These are phyloP conservation scores for Frieseomelitta varia DNA, from an alignment of 1,140 invertebrate genomes.

Conservation along the genomic window DNA sequence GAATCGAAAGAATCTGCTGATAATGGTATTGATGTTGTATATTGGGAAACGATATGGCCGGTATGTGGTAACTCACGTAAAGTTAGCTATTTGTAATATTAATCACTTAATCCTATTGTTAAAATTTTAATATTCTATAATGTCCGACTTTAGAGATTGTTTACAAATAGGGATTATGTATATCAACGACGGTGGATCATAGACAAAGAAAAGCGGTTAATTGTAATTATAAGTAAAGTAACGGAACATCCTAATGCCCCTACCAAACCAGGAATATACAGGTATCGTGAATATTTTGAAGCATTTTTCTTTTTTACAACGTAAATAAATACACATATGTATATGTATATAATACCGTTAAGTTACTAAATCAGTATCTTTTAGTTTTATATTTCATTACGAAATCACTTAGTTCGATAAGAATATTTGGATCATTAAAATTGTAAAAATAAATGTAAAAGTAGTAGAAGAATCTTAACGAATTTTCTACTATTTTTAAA, in stretches of 20 bases:
- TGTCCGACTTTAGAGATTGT: constrained; percentile 85
- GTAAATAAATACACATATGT: background rate
- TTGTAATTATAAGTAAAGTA: constrained; percentile 85
- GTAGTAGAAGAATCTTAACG: background rate
- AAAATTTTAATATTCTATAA: constrained; percentile 20
- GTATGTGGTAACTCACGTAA: constrained; percentile 18
- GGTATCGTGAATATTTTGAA: constrained; percentile 68
- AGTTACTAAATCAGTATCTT: constrained; percentile 12
- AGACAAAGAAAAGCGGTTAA: constrained; percentile 82
- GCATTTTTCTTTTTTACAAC: background rate
- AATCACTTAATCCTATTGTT: background rate
- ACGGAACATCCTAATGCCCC: constrained; percentile 85
- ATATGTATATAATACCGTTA: background rate
- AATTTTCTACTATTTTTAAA: constrained; percentile 34
- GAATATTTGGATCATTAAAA: constrained; percentile 13
- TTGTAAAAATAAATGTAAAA: constrained; percentile 26
- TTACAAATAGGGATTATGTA: constrained; percentile 93
- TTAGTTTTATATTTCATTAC: constrained; percentile 42
- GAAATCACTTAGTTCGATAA: constrained; percentile 21
- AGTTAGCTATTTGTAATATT: background rate
- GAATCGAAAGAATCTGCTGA: constrained; percentile 67
- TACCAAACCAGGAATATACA: constrained; percentile 82
- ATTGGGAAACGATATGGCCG: constrained; percentile 95
- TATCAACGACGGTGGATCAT: constrained; percentile 89
- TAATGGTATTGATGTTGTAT: constrained; percentile 88